Conservation (phyloP, 2,113 vertebrate genomes). For the Otus sunia region DNA sequence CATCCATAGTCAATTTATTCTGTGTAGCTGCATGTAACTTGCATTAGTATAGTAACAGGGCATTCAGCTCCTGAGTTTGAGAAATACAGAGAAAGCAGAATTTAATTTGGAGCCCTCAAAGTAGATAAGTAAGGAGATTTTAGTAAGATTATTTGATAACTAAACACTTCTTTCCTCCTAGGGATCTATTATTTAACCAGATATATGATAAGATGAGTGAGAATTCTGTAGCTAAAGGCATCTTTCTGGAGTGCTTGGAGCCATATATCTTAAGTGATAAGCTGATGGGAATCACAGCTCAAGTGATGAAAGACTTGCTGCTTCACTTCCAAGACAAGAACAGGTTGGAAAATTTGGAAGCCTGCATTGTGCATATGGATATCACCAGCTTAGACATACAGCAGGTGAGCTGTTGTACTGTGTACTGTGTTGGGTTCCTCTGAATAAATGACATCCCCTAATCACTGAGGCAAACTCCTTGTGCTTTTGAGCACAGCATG, state of each 20-base stretch:
- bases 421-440: neutral
- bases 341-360: conserved; percentile 92
- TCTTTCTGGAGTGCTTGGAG: conserved; percentile 93
- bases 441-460: neutral
- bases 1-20: neutral
- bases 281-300: conserved; percentile 87
- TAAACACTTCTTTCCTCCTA: conserved; percentile 38
- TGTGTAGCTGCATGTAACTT: neutral
- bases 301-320: conserved; percentile 93
- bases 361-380: conserved; percentile 96
- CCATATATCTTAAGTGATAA: conserved; percentile 91
- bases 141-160: neutral
- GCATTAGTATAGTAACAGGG: neutral
- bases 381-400: conserved; percentile 96
- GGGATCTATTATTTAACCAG: conserved; percentile 93
- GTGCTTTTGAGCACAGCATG: neutral
- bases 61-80: neutral
- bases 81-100: neutral
- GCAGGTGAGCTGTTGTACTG: conserved; percentile 78
- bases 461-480: neutral
- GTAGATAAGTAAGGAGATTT: neutral
- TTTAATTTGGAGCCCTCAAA: neutral
- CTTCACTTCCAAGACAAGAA: conserved; percentile 92
- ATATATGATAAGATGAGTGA: conserved; percentile 89
- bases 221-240: conserved; percentile 90